Conservation (phyloP, 2,888 invertebrate genomes). For the Stenchaetothrips biformis region DNA sequence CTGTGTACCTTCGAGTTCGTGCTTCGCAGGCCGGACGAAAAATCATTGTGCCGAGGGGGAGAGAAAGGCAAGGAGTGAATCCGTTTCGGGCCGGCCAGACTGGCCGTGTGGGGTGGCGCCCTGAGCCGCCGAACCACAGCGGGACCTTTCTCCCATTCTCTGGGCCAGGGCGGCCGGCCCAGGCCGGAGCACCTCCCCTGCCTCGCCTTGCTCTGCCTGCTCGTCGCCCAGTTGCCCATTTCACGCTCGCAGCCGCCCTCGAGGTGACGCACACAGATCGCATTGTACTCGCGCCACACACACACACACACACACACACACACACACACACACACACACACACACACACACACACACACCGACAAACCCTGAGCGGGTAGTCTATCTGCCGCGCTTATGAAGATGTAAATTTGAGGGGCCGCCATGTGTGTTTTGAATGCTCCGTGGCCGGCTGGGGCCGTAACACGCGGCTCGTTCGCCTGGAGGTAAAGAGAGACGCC, state of each 20-base stretch:
- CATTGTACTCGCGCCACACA: too few species aligned
- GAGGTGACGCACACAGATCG: too few species aligned
- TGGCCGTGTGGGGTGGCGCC: background rate
- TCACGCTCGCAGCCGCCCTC: background rate
- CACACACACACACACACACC: too few species aligned
- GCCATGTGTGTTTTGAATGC: too few species aligned
- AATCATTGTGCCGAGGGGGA: background rate
- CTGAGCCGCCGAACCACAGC: background rate
- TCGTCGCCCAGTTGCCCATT: background rate
- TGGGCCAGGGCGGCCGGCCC: background rate
- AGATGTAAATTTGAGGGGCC: too few species aligned
- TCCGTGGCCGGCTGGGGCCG: too few species aligned
- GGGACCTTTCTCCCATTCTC: background rate
- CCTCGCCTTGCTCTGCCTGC: background rate
- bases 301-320: too few species aligned
- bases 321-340: too few species aligned
- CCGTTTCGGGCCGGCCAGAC: background rate
- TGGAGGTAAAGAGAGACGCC: too few species aligned
- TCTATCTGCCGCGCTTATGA: too few species aligned
- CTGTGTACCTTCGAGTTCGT: background rate
- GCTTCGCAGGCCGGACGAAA: background rate
- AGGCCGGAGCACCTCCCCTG: background rate
- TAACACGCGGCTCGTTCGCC: too few species aligned
- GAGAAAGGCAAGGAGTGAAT: background rate
- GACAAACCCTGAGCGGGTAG: too few species aligned